Base-by-base conservation (phyloP, 2,888 invertebrate species). In the Rhabditoides inermis region DNA sequence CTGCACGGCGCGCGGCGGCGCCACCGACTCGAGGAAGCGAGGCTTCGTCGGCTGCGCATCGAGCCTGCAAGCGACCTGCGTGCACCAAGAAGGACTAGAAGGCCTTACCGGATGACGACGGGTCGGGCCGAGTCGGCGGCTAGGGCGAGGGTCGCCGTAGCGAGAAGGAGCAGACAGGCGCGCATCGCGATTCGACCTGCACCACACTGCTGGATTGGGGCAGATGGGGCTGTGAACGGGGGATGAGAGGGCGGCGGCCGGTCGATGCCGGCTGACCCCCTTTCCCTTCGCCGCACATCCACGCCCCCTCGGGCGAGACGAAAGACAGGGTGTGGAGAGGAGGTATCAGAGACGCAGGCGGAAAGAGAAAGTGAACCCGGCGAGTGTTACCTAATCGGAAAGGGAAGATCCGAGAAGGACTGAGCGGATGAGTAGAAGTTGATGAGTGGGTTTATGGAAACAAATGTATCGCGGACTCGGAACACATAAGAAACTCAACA, bases 1-100 rank as follows among this genome's bases (percentile, higher is more conserved):
- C 18, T 57, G 55, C 1, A 68, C 58, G 25, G 71, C 69, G 23
- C 65, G 65, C 37, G 72, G 72, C 25, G 71, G 65, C 12, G 55
- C 61, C 23, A 60, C 63, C 53, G 51, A 51, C 7, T 48, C 30
- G 55, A 53, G 46, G 40, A 58, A 58, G 36, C 22, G 42, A 6
- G 58, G 54, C 36, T 23, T 39, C 10, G 1, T 37, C 15, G 7
- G 32, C 15, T 15, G 15, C n/a, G n/a, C n/a, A n/a, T n/a, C n/a
- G n/a, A n/a, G n/a, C n/a, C n/a, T n/a, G n/a, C n/a, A n/a, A n/a
- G n/a, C n/a, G n/a, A n/a, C n/a, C n/a, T n/a, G n/a, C n/a, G n/a
- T n/a, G n/a, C n/a, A n/a, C n/a, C n/a, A n/a, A n/a, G n/a, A n/a
- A n/a, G n/a, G n/a, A n/a, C n/a, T n/a, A n/a, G n/a, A n/a, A n/a